Percentiles rank a stretch among this genome's conserved stretches.
Conservation (phyloP, 1,140 invertebrate species). For the Leptestheria dahalacensis region DNA sequence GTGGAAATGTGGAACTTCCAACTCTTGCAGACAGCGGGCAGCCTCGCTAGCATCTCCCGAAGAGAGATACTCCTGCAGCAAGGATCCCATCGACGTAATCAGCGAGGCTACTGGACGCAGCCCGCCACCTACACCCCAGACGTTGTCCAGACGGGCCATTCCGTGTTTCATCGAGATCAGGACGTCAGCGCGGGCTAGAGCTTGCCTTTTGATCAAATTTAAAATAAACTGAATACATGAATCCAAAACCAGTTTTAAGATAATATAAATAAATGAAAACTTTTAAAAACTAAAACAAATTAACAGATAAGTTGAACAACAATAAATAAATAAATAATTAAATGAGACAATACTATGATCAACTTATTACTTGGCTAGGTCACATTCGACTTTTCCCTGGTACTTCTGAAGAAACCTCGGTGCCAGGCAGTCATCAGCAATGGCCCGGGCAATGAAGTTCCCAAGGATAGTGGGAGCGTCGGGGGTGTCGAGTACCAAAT, state of each 20-base stretch:
- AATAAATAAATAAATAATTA: no score
- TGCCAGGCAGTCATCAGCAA: slow-evolving; percentile 82
- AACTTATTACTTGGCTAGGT: slow-evolving; percentile 36
- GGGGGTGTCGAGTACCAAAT: slow-evolving; percentile 74
- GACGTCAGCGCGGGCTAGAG: slow-evolving; percentile 60
- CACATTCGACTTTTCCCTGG: slow-evolving; percentile 38
- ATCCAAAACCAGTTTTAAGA: no score
- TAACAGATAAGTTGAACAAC: no score
- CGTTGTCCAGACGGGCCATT: slow-evolving; percentile 70
- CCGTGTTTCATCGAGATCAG: slow-evolving; percentile 74
- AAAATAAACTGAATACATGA: no score
- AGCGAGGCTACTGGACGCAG: slow-evolving; percentile 75
- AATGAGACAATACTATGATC: no score
- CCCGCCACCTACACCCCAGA: slow-evolving; percentile 80
- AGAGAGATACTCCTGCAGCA: slow-evolving; percentile 72
- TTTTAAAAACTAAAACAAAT: no score
- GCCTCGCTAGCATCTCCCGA: slow-evolving; percentile 68
- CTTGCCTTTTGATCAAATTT: slow-evolving; percentile 32
- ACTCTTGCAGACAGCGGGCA: slow-evolving; percentile 55
- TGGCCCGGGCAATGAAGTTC: slow-evolving; percentile 77
- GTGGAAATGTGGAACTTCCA: slow-evolving; percentile 89
- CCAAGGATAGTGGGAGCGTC: slow-evolving; percentile 65
- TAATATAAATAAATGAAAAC: no score
- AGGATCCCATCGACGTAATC: slow-evolving; percentile 65
- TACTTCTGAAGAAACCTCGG: slow-evolving; percentile 56